Base-by-base conservation (phyloP, 2,888 invertebrate genomes). In the Drosophila acutilabella region DNA sequence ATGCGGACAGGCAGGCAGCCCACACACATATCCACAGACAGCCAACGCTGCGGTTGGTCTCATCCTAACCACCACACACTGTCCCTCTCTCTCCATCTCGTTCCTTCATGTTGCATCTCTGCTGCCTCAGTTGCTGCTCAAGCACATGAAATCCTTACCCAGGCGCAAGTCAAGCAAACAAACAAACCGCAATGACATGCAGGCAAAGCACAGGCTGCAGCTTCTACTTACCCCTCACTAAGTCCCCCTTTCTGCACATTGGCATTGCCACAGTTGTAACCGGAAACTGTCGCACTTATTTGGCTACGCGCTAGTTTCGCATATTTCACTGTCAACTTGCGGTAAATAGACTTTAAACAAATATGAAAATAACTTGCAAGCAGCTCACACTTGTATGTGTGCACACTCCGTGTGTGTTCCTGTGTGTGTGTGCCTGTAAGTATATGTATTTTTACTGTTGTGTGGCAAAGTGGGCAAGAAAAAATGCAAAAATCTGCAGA, bases 281-380 rank as follows among this genome's bases (percentile, higher is more conserved):
- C 86, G 85, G 85, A 85, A 85, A 85, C 85, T 86, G 85, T 86
- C 85, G 85, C 84, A 85, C 86, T 85, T 85, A 85, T 85, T 85
- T 85, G 84, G 84, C 85, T 85, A 85, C 85, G 86, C 85, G 85
- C 85, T 85, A 84, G 84, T 85, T 84, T 86, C 85, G 86, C 85
- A 85, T 85, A 85, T 85, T 85, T 85, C 85, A 85, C 85, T 85
- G 85, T 85, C 85, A 85, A 86, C 85, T 85, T 85, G 85, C 85
- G 85, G 85, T 85, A 85, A 85, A 85, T 85, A 85, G 86, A 86
- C 85, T 85, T 85, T 85, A 85, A 86, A 85, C 86, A 85, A 85
- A 85, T 85, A 85, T 85, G 84, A 83, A 85, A 83, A 83, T 85
- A 84, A 80, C 86, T 84, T 70, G 83, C 68, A 82, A 81, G 80